These are phyloP conservation scores for Drosophila ambigua DNA, from an alignment of 1,140 invertebrate genomes.

Conservation along the genomic window DNA sequence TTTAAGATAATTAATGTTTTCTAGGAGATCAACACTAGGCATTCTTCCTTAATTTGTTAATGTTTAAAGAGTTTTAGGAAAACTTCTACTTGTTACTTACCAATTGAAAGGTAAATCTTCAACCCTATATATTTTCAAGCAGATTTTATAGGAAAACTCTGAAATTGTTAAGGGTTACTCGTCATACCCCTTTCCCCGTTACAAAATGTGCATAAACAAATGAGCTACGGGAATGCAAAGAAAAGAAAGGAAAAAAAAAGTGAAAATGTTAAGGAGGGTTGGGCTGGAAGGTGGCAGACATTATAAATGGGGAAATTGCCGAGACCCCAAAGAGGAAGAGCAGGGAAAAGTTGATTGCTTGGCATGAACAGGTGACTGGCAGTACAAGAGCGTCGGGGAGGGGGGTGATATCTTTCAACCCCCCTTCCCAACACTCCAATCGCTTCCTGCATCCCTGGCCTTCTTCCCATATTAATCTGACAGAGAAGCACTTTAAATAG, in stretches of 20 bases:
- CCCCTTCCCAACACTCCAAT: neutral
- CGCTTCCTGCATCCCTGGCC: conserved; percentile 8
- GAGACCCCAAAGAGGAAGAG: conserved; percentile 9
- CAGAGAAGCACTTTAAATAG: conserved; percentile 40
- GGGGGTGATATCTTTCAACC: neutral
- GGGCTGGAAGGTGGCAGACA: neutral
- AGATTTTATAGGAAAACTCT: no score
- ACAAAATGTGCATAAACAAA: conserved; percentile 63
- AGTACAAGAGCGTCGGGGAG: neutral
- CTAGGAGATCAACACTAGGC: no score
- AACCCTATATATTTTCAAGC: no score
- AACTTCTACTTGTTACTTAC: no score
- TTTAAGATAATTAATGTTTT: no score
- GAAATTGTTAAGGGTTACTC: neutral
- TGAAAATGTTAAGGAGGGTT: conserved; percentile 10
- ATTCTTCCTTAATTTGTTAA: no score
- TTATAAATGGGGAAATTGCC: conserved; percentile 11
- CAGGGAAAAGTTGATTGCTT: conserved; percentile 57
- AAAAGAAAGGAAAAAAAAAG: conserved; percentile 16
- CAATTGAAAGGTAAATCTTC: no score
- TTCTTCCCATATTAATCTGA: conserved; percentile 36
- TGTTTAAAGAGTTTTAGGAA: no score
- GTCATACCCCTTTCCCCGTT: conserved; percentile 12
- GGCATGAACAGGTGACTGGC: conserved; percentile 45
- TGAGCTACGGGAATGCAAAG: conserved; percentile 39